Evolutionary conservation across 2,888 invertebrate species (phyloP).

Genomic region (Ochropacha duplaris): DNA sequence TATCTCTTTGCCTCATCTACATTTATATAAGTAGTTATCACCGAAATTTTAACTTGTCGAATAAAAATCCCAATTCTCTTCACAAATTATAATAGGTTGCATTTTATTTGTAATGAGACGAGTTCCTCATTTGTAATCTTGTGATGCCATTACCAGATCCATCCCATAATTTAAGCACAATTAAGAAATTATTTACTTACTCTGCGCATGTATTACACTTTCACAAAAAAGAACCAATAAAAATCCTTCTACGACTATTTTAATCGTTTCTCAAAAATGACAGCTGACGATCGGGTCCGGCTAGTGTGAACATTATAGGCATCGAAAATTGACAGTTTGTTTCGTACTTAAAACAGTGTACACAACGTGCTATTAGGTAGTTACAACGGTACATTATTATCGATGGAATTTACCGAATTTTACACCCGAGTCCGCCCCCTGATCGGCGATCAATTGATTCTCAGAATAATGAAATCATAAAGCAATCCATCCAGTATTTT

Average conservation of each 20-base stretch:
- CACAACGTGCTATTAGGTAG: conserved; percentile 46
- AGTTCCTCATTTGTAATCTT: conserved; percentile 33
- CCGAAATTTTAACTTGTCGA: no score
- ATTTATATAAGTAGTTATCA: no score
- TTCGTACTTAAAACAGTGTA: conserved; percentile 17
- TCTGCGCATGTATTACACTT: conserved; percentile 38
- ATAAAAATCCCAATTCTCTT: not conserved
- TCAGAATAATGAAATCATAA: conserved; percentile 62
- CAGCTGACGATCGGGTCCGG: conserved; percentile 19
- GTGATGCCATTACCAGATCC: conserved; percentile 24
- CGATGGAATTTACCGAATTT: conserved; percentile 46
- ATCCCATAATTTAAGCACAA: conserved; percentile 39
- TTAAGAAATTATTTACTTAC: conserved; percentile 50
- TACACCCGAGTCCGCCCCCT: conserved; percentile 50
- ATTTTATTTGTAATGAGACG: not conserved
- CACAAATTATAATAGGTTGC: not conserved
- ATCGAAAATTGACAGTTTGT: conserved; percentile 47
- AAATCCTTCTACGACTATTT: conserved; percentile 29
- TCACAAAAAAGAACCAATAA: conserved; percentile 21
- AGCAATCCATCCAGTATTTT: conserved; percentile 46
- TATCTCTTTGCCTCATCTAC: no score
- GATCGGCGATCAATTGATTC: conserved; percentile 58
- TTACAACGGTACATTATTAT: conserved; percentile 61
- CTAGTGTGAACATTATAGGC: conserved; percentile 58
- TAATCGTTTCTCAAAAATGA: conserved; percentile 22